Percentiles rank a stretch among this genome's conserved stretches.
These are phyloP conservation scores for Calliscelio sp. DNA, from an alignment of 2,888 invertebrate species.

Conservation along the genomic window DNA sequence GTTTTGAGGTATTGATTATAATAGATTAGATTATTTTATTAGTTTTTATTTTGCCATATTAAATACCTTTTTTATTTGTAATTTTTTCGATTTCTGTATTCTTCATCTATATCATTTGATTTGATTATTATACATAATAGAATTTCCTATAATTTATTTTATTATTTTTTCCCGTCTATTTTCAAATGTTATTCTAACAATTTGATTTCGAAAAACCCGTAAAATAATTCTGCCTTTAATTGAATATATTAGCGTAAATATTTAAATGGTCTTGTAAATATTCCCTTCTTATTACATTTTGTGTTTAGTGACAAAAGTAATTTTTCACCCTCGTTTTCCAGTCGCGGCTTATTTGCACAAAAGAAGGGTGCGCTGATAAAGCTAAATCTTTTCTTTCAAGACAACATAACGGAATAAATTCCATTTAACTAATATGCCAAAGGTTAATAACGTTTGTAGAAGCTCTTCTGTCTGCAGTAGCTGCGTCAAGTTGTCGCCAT, in stretches of 20 bases:
- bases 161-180: too few relatives aligned
- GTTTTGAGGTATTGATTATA: too few relatives aligned
- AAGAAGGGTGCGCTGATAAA: conserved; percentile 33
- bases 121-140: too few relatives aligned
- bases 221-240: background rate
- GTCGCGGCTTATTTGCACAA: conserved; percentile 14
- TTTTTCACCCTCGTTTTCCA: conserved; percentile 33
- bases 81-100: too few relatives aligned
- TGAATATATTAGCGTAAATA: background rate
- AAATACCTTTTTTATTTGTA: too few relatives aligned
- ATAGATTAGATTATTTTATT: too few relatives aligned
- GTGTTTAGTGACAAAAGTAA: conserved; percentile 26
- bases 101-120: too few relatives aligned
- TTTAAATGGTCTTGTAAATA: conserved; percentile 21
- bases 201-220: background rate
- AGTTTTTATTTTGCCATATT: too few relatives aligned
- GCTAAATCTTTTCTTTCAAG: conserved; percentile 21
- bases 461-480: conserved; percentile 9
- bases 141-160: too few relatives aligned
- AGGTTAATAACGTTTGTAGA: conserved; percentile 33
- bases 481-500: too few relatives aligned
- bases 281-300: conserved; percentile 4
- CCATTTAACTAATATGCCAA: conserved; percentile 18
- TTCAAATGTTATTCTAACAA: too few relatives aligned
- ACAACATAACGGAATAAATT: conserved; percentile 41